Percentiles rank a stretch among this genome's conserved stretches.
Evolutionary conservation across 2,113 vertebrate genomes (phyloP).

Genomic region (Verasper variegatus): DNA sequence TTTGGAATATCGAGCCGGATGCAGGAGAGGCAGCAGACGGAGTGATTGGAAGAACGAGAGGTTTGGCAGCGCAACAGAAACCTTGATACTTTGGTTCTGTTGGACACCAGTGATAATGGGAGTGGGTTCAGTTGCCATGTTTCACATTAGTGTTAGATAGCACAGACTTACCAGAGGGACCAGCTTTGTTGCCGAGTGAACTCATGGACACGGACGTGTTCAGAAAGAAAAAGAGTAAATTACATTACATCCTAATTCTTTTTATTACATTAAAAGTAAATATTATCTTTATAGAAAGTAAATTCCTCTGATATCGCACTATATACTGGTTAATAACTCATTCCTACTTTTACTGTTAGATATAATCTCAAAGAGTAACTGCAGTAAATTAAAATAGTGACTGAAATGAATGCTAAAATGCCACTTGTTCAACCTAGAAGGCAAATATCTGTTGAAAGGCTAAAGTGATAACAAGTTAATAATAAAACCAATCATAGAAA

Average conservation of each 20-base stretch:
- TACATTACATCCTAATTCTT: too few species aligned
- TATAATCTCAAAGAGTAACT: too few species aligned
- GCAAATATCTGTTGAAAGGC: background rate
- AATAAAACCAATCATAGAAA: background rate
- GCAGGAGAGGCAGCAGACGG: too few species aligned
- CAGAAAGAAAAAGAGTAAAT: too few species aligned
- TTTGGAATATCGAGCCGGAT: too few species aligned
- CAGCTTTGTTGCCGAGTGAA: slow-evolving; percentile 40
- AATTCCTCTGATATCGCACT: too few species aligned
- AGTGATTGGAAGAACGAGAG: too few species aligned
- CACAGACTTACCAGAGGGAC: slow-evolving; percentile 43
- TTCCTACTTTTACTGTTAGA: too few species aligned
- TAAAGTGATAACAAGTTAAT: background rate
- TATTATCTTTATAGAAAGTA: too few species aligned
- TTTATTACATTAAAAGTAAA: too few species aligned
- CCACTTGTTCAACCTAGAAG: background rate
- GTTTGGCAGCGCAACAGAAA: background rate
- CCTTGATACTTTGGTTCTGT: slow-evolving; percentile 38
- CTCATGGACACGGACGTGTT: background rate
- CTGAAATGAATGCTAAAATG: background rate
- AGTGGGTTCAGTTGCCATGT: slow-evolving; percentile 33
- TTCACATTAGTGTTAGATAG: slow-evolving; percentile 10
- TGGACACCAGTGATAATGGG: slow-evolving; percentile 61
- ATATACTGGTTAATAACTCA: too few species aligned
- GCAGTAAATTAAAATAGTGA: too few species aligned